Percentiles rank a stretch among this genome's conserved stretches.
Evolutionary conservation across 2,797 vertebrate species (phyloP).

Genomic region (Mus minutoides): DNA sequence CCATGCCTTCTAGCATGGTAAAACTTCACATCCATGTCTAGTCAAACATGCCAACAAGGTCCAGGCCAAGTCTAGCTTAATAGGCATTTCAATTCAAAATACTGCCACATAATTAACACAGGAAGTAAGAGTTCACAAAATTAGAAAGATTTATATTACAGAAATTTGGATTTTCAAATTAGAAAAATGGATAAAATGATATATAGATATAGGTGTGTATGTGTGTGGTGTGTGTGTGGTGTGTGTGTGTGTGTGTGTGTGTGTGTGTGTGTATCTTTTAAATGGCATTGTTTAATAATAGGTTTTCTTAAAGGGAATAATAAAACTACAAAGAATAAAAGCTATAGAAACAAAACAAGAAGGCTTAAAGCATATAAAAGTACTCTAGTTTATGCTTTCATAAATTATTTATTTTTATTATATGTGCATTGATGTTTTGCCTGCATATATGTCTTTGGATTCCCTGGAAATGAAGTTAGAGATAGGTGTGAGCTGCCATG

Average conservation of each 20-base stretch:
- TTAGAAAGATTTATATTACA: constrained; percentile 27
- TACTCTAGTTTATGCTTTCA: neutral
- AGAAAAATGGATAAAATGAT: constrained; percentile 66
- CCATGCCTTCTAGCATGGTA: constrained; percentile 33
- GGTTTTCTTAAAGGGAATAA: neutral
- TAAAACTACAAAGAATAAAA: constrained; percentile 18
- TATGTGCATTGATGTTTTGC: neutral
- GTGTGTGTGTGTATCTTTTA: neutral
- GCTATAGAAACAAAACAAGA: constrained; percentile 49
- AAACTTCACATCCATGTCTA: constrained; percentile 53
- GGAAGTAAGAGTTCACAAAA: constrained; percentile 41
- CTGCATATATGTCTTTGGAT: neutral
- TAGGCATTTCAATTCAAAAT: constrained; percentile 58
- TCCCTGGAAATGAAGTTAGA: neutral
- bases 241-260: neutral
- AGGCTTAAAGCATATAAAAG: constrained; percentile 16
- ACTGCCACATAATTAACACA: constrained; percentile 36
- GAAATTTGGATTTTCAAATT: constrained; percentile 42
- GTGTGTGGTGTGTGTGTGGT: neutral
- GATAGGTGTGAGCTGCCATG: neutral
- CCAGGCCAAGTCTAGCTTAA: constrained; percentile 37
- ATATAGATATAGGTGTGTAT: neutral
- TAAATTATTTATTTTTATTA: neutral
- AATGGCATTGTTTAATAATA: constrained; percentile 22
- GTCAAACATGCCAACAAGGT: constrained; percentile 1